These are phyloP conservation scores for Strix aluco DNA, from an alignment of 2,113 vertebrate genomes.

Conservation along the genomic window DNA sequence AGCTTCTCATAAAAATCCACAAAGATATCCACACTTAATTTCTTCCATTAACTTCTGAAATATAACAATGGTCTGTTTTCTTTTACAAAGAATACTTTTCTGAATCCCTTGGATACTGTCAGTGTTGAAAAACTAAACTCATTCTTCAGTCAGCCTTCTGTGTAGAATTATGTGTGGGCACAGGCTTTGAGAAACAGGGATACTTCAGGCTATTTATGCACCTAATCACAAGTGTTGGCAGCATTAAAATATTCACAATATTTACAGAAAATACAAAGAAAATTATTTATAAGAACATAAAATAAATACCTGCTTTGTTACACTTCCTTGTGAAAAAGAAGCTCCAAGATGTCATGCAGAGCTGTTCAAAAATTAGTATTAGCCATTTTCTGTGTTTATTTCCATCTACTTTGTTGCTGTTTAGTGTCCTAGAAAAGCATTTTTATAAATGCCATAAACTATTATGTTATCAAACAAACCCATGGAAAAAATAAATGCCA, in stretches of 20 bases:
- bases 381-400: background rate
- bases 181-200: background rate
- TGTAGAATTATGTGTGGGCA: background rate
- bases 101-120: background rate
- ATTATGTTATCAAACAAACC: background rate
- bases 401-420: background rate
- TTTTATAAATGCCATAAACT: background rate
- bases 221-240: background rate
- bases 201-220: background rate
- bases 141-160: background rate
- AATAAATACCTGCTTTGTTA: slow-evolving; percentile 28
- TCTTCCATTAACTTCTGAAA: background rate
- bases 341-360: slow-evolving; percentile 7
- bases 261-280: background rate
- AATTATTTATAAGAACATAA: background rate
- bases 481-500: background rate
- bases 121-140: background rate
- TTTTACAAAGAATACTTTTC: background rate
- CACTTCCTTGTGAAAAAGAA: background rate
- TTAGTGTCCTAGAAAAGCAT: background rate
- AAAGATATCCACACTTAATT: background rate
- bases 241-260: background rate
- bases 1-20: background rate
- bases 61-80: background rate
- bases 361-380: background rate